Evolutionary conservation across 2,888 invertebrate species (phyloP).

Genomic region (Camponotus fellah): DNA sequence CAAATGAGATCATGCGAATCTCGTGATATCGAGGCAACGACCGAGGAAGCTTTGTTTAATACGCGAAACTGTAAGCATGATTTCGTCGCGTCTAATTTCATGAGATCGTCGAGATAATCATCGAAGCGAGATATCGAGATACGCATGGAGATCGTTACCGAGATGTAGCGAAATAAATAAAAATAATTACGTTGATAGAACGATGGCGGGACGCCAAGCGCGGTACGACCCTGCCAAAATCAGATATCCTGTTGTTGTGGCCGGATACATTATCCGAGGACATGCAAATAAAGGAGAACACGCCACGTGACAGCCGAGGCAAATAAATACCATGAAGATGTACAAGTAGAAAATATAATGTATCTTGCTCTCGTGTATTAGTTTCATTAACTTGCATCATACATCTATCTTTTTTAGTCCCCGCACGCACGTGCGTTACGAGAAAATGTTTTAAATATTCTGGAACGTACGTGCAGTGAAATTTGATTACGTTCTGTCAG

Average conservation of each 20-base stretch:
- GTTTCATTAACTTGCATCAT: background rate
- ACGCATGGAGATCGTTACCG: slow-evolving; percentile 46
- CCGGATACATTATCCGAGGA: slow-evolving; percentile 77
- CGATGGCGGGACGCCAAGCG: slow-evolving; percentile 79
- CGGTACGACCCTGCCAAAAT: slow-evolving; percentile 76
- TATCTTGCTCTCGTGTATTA: background rate
- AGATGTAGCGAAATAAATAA: slow-evolving; percentile 61
- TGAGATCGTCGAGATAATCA: slow-evolving; percentile 39
- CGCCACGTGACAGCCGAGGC: slow-evolving; percentile 48
- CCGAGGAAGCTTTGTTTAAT: background rate
- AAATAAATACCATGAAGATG: slow-evolving; percentile 50
- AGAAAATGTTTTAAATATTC: slow-evolving; percentile 3
- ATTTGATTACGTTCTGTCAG: background rate
- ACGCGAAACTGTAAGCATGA: background rate
- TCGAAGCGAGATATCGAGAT: slow-evolving; percentile 61
- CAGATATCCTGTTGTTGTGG: slow-evolving; percentile 81
- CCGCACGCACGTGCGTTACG: background rate
- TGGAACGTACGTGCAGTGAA: background rate
- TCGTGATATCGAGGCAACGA: background rate
- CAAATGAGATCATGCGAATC: background rate
- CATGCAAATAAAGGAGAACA: slow-evolving; percentile 61
- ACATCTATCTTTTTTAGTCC: background rate
- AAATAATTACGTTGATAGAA: slow-evolving; percentile 83
- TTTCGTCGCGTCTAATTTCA: background rate
- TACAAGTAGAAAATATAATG: slow-evolving; percentile 34